These are phyloP conservation scores for Sander lucioperca DNA, from an alignment of 2,113 vertebrate species.

Conservation along the genomic window DNA sequence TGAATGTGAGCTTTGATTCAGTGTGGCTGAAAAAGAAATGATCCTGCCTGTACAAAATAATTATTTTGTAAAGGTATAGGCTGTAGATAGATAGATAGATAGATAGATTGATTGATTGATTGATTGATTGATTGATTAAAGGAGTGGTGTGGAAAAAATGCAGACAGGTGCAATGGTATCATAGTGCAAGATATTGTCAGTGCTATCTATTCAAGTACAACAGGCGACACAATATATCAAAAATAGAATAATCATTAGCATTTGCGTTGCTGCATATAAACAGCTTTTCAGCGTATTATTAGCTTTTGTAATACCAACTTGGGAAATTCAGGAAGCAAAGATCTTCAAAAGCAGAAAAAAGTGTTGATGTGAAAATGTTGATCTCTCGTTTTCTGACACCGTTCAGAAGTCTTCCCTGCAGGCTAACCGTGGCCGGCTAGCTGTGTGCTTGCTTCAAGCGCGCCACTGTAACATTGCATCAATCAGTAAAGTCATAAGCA, in stretches of 20 bases:
- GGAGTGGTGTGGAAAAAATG: too few species aligned
- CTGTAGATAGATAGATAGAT: not conserved
- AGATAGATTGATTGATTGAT: too few species aligned
- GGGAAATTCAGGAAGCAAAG: not conserved
- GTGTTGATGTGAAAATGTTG: not conserved
- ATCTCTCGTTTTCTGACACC: not conserved
- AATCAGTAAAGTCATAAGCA: not conserved
- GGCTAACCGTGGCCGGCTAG: not conserved
- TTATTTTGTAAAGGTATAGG: not conserved
- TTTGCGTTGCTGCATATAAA: not conserved
- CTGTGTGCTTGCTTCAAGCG: not conserved
- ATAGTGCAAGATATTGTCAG: too few species aligned
- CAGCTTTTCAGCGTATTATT: not conserved
- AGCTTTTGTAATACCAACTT: not conserved
- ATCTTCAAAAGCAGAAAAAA: slow-evolving; percentile 20
- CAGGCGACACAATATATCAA: too few species aligned
- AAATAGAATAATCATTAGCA: too few species aligned
- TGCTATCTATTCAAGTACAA: too few species aligned
- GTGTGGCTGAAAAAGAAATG: too few species aligned
- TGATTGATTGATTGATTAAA: too few species aligned
- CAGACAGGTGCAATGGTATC: too few species aligned
- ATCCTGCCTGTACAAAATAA: not conserved
- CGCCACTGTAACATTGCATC: not conserved
- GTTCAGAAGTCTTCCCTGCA: slow-evolving; percentile 9
- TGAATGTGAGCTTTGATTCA: slow-evolving; percentile 2